Conservation (phyloP, 2,888 invertebrate species). For the Lithophane ornitopus region DNA sequence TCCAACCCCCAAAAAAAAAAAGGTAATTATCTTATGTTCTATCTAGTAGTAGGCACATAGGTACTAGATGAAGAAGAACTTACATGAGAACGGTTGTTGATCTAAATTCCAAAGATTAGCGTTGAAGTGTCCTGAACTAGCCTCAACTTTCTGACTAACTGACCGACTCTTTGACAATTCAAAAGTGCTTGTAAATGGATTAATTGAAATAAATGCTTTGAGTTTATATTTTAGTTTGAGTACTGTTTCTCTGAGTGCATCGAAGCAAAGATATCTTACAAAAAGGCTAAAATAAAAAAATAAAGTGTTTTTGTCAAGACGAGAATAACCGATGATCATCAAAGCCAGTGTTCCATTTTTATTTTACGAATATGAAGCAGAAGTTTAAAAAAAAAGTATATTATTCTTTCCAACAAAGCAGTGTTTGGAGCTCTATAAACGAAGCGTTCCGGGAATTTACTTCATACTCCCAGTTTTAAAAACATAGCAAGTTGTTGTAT, state of each 20-base stretch:
- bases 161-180: no score
- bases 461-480: conserved; percentile 7
- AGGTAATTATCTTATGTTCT: conserved; percentile 83
- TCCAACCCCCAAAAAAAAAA: no score
- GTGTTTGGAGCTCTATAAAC: background rate
- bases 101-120: background rate
- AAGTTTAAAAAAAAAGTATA: background rate
- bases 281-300: background rate
- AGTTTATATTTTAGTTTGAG: no score
- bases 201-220: no score
- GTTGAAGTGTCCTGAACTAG: no score
- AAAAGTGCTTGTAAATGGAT: no score
- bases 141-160: no score
- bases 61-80: background rate
- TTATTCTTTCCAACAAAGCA: background rate
- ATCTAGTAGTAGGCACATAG: no score
- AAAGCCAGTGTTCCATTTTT: background rate
- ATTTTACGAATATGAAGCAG: background rate
- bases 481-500: conserved; percentile 31
- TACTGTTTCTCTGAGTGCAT: background rate
- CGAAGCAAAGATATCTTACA: no score
- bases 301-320: no score
- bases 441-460: conserved; percentile 5
- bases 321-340: background rate
- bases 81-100: background rate